phyloP scores from a whole-genome alignment of 2,113 vertebrate species.

The Mesitornis unicolor region DNA sequence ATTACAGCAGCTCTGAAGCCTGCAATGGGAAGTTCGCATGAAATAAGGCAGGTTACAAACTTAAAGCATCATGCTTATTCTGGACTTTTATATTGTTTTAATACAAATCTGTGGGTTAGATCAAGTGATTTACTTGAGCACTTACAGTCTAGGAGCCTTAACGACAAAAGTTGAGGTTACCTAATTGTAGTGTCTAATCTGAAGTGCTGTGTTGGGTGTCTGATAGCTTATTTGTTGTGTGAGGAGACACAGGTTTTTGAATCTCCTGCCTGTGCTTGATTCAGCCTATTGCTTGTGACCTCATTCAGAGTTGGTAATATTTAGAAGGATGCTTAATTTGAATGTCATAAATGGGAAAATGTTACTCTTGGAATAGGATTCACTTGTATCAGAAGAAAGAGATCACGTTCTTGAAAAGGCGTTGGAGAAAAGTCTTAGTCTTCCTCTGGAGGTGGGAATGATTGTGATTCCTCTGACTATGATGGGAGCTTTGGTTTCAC shows the following conservation, averaged over 20 bases:
- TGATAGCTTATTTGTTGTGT: neutral
- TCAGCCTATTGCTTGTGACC: neutral
- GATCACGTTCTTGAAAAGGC: fast-evolving
- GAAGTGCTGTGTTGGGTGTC: neutral
- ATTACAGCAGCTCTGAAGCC: neutral
- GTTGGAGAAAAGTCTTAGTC: neutral
- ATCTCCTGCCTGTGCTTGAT: neutral
- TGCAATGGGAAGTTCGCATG: neutral
- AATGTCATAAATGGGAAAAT: neutral
- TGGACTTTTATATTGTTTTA: neutral
- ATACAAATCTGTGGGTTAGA: neutral
- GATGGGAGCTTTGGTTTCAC: neutral
- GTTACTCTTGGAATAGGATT: neutral
- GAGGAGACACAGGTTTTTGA: neutral
- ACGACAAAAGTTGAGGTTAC: neutral
- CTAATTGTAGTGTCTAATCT: neutral
- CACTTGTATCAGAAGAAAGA: neutral
- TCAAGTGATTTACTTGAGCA: neutral
- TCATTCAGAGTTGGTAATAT: neutral
- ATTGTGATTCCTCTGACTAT: fast-evolving
- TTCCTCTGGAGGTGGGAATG: neutral
- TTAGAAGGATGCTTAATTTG: neutral
- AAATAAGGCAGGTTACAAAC: neutral
- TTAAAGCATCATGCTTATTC: neutral
- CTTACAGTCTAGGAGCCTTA: neutral